Evolutionary conservation across 2,888 invertebrate species (phyloP).

Genomic region (Baronia brevicornis): DNA sequence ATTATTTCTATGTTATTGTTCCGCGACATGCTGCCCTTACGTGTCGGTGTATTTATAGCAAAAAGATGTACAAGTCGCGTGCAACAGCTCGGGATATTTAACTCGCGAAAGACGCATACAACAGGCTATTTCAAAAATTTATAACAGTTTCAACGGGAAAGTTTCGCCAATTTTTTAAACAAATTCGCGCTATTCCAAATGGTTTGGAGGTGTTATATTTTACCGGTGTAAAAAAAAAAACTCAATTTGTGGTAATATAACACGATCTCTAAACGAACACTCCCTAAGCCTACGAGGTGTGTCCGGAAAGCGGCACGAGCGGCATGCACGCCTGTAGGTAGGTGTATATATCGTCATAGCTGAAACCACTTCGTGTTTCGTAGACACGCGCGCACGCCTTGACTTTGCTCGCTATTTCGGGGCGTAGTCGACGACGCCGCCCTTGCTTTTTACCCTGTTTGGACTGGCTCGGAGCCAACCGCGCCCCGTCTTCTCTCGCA

Average conservation of each 20-base stretch:
- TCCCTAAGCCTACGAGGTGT: too few species aligned
- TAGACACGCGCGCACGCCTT: slow-evolving; percentile 63
- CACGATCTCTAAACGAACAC: too few species aligned
- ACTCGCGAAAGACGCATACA: slow-evolving; percentile 20
- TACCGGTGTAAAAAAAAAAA: too few species aligned
- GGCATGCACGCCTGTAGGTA: slow-evolving; percentile 10
- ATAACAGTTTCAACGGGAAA: slow-evolving; percentile 24
- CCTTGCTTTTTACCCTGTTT: slow-evolving; percentile 72
- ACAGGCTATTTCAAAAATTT: slow-evolving; percentile 19
- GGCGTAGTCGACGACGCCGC: slow-evolving; percentile 61
- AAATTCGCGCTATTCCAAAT: slow-evolving; percentile 2
- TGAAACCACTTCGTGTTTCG: slow-evolving; percentile 26
- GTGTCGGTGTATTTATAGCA: too few species aligned
- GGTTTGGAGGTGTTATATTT: too few species aligned
- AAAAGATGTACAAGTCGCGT: slow-evolving; percentile 4
- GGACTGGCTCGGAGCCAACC: slow-evolving; percentile 64
- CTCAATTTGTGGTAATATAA: too few species aligned
- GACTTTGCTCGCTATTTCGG: slow-evolving; percentile 71
- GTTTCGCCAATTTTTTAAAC: slow-evolving; percentile 22
- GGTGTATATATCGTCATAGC: slow-evolving; percentile 14
- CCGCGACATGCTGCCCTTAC: too few species aligned
- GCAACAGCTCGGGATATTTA: slow-evolving; percentile 1
- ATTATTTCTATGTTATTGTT: slow-evolving; percentile 5
- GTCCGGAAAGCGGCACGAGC: too few species aligned
- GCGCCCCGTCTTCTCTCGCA: slow-evolving; percentile 49